phyloP scores from a whole-genome alignment of 2,888 invertebrate genomes.

The Glyphotaelius pellucidus region DNA sequence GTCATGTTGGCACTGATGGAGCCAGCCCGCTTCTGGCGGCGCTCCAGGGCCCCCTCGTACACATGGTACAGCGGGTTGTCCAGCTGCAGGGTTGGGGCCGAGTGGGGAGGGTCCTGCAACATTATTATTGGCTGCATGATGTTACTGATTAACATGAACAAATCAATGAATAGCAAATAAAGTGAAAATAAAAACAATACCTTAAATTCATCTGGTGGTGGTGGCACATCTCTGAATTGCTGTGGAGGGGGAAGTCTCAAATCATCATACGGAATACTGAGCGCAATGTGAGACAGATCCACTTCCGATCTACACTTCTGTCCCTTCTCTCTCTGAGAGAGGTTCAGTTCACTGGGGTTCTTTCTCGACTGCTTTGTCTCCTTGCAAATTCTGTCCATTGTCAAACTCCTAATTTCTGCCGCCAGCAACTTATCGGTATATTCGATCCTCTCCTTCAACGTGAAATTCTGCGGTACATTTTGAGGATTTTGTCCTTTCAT shows the following conservation, averaged over 20 bases:
- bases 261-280: slow-evolving; percentile 83
- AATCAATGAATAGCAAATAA: neutral
- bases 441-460: slow-evolving; percentile 75
- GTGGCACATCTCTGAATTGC: slow-evolving; percentile 89
- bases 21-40: slow-evolving; percentile 61
- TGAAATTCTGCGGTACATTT: slow-evolving; percentile 66
- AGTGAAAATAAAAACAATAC: slow-evolving; percentile 68
- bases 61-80: slow-evolving; percentile 90
- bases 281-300: slow-evolving; percentile 77
- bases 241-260: slow-evolving; percentile 87
- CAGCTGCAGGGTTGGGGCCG: slow-evolving; percentile 74
- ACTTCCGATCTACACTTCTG: slow-evolving; percentile 80
- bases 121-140: neutral
- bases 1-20: slow-evolving; percentile 69
- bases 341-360: slow-evolving; percentile 54
- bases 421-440: slow-evolving; percentile 76
- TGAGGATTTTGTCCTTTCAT: slow-evolving; percentile 69
- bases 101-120: slow-evolving; percentile 74
- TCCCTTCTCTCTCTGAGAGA: slow-evolving; percentile 67
- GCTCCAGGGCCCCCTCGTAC: slow-evolving; percentile 80
- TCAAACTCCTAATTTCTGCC: slow-evolving; percentile 75
- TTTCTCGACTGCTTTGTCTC: slow-evolving; percentile 69
- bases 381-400: slow-evolving; percentile 73
- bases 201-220: slow-evolving; percentile 85
- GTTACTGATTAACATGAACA: neutral